These are phyloP conservation scores for Caenorhabditis latens DNA, from an alignment of 1,140 invertebrate genomes.

Conservation along the genomic window DNA sequence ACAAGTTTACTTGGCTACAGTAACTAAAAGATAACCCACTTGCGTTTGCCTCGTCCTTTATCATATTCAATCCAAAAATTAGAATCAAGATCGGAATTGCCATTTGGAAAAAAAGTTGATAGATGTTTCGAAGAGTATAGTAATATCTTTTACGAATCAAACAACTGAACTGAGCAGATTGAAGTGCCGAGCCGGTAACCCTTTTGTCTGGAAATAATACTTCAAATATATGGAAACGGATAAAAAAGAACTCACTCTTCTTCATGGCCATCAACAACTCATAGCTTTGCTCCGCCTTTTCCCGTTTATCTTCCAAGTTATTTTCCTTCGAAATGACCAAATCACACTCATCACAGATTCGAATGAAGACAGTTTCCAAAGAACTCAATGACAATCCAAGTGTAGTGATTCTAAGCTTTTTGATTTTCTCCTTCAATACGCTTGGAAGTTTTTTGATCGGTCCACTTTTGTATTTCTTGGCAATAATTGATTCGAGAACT, in stretches of 20 bases:
- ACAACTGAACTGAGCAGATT: constrained; percentile 15
- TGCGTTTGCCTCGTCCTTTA: not conserved
- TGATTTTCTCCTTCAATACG: not conserved
- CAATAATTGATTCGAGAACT: constrained; percentile 15
- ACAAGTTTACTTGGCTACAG: not conserved
- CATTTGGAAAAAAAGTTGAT: constrained; percentile 55
- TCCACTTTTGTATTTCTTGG: constrained; percentile 1
- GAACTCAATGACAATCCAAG: constrained; percentile 12
- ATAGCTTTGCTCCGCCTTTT: not conserved
- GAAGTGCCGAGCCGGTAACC: not conserved
- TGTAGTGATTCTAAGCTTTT: not conserved
- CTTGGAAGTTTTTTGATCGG: constrained; percentile 9
- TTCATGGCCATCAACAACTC: constrained; percentile 2
- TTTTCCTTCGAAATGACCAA: not conserved
- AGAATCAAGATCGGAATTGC: constrained; percentile 35
- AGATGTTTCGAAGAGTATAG: constrained; percentile 48
- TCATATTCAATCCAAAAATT: not conserved
- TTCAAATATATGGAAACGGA: not conserved
- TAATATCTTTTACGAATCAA: constrained; percentile 42
- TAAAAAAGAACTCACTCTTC: not conserved
- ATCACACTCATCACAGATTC: constrained; percentile 22
- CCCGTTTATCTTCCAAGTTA: not conserved
- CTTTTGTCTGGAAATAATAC: not conserved
- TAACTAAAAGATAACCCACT: not conserved
- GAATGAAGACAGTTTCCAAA: constrained; percentile 7